Percentiles rank a stretch among this genome's conserved stretches.
Evolutionary conservation across 2,888 invertebrate species (phyloP).

Genomic region (Leptinotarsa haldemani): DNA sequence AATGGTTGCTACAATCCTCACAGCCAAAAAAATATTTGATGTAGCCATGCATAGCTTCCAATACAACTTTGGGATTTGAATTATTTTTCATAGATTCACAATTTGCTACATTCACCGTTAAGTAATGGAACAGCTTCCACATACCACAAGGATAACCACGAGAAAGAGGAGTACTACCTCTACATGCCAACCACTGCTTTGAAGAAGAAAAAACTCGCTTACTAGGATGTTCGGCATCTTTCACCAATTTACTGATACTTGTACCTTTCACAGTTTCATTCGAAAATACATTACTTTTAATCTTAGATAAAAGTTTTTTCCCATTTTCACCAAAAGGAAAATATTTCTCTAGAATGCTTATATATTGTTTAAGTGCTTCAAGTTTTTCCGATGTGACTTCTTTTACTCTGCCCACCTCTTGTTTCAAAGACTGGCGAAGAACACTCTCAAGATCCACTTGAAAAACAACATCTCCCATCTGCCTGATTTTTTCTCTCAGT

Average conservation of each 20-base stretch:
- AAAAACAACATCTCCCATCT: constrained; percentile 74
- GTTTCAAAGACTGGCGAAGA: constrained; percentile 77
- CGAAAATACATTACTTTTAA: constrained; percentile 69
- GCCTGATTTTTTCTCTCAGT: constrained; percentile 60
- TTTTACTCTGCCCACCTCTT: constrained; percentile 82
- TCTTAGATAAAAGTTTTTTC: constrained; percentile 73
- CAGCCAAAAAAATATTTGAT: constrained; percentile 95
- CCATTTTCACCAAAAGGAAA: constrained; percentile 83
- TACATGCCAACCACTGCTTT: constrained; percentile 81
- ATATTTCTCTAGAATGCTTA: constrained; percentile 77
- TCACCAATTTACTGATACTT: constrained; percentile 71
- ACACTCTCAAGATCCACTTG: constrained; percentile 91
- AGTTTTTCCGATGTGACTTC: constrained; percentile 79
- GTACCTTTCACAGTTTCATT: constrained; percentile 71
- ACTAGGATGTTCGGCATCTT: constrained; percentile 66
- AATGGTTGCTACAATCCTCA: constrained; percentile 89
- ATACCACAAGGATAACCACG: constrained; percentile 94
- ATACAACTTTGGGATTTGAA: constrained; percentile 74
- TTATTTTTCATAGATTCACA: constrained; percentile 57
- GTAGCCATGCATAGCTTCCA: constrained; percentile 88
- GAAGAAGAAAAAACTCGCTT: constrained; percentile 70
- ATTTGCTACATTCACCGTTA: constrained; percentile 82
- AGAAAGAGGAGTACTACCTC: constrained; percentile 78
- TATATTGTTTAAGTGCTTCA: constrained; percentile 78
- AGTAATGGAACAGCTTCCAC: constrained; percentile 94